Conservation (phyloP, 2,113 vertebrate genomes). For the Henicopernis longicauda region DNA sequence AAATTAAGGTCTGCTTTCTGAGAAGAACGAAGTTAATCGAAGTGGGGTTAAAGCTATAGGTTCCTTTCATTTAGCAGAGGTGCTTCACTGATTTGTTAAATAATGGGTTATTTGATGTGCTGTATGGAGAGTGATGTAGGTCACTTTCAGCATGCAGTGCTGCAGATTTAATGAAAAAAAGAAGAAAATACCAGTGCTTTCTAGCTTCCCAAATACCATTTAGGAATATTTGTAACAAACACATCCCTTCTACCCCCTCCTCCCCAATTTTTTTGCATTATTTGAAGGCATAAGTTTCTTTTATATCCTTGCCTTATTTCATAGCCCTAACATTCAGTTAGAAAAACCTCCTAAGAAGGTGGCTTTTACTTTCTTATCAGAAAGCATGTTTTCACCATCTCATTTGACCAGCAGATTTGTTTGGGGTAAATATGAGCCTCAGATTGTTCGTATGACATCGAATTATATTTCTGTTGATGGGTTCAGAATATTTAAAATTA, state of each 20-base stretch:
- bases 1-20: constrained; percentile 83
- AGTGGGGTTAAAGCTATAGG: constrained; percentile 73
- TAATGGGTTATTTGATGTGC: constrained; percentile 71
- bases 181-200: neutral
- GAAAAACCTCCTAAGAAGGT: neutral
- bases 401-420: neutral
- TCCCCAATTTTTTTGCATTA: neutral
- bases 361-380: neutral
- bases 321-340: neutral
- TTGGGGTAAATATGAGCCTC: neutral
- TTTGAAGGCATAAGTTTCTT: neutral
- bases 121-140: constrained; percentile 63
- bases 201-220: neutral
- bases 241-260: neutral
- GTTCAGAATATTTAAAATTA: neutral
- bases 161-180: constrained; percentile 36
- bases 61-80: constrained; percentile 71
- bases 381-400: neutral
- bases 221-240: neutral
- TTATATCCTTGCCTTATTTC: neutral
- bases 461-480: neutral
- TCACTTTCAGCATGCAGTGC: constrained; percentile 62
- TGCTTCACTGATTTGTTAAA: constrained; percentile 75
- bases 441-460: neutral
- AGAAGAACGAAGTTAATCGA: constrained; percentile 81